Base-by-base conservation (phyloP, 2,888 invertebrate genomes). In the Horisme vitalbata region DNA sequence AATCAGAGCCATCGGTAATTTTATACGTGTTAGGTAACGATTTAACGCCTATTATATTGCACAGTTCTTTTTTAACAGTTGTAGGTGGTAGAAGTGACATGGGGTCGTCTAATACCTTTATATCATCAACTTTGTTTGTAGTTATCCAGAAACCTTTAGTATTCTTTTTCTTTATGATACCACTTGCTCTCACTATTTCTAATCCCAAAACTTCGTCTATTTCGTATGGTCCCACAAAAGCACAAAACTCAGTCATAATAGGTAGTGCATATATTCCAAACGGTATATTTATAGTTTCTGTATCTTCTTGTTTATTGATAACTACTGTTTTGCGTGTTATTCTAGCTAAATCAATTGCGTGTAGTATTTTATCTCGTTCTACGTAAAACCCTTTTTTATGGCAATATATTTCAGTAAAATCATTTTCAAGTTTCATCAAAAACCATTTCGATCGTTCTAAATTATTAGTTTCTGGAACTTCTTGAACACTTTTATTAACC, bases 391-490 rank as follows among this genome's bases (percentile, higher is more conserved):
- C 84, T 61, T 78, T 85, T 28, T 76, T 79, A 45, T 73, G 76
- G 61, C 92, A 91, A 38, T 84, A 76, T 33, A 93, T 78, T 64
- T 90, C 90, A 10, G 68, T 72, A 65, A 92, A 92, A 67, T 90
- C 90, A 44, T 90, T 80, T 73, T 91, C 90, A 26, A 92, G 55
- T 28, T 76, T 88, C 74, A 92, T 83, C 47, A 92, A 76, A 58
- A 91, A 90, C 92, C 92, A 93, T 71, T 84, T 87, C 15, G 85
- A 88, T 9, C 63, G 65, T 18, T 72, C 72, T 21, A 44, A 36
- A 32, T 57, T 55, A 48, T 63, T 38, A 10, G n/a, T n/a, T n/a
- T n/a, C n/a, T n/a, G n/a, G n/a, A n/a, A n/a, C n/a, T n/a, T n/a
- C n/a, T n/a, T n/a, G n/a, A n/a, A n/a, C 15, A 8, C 13, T 46